phyloP scores from a whole-genome alignment of 2,888 invertebrate genomes.

The Drosophila multiciliata region DNA sequence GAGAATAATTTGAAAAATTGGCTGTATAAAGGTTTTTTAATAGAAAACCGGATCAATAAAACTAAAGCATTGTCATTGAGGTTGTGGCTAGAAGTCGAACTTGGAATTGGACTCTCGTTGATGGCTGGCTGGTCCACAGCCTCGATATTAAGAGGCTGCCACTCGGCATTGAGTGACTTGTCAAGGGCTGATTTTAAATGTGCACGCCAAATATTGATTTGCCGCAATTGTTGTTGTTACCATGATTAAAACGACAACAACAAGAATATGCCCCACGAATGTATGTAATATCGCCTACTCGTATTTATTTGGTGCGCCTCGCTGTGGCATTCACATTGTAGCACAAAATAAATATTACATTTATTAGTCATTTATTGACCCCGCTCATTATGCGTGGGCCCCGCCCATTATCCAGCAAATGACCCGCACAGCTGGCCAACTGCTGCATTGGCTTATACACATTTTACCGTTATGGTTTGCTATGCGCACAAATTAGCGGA shows the following conservation, averaged over 20 bases:
- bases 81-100: slow-evolving; percentile 17
- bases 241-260: slow-evolving; percentile 48
- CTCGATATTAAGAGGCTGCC: slow-evolving; percentile 44
- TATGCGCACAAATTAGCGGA: slow-evolving; percentile 65
- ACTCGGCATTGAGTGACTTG: slow-evolving; percentile 20
- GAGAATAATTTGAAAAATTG: background rate
- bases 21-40: background rate
- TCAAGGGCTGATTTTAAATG: slow-evolving; percentile 37
- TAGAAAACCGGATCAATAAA: slow-evolving; percentile 50
- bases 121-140: slow-evolving; percentile 26
- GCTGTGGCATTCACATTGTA: slow-evolving; percentile 39
- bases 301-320: slow-evolving; percentile 18
- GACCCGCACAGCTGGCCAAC: slow-evolving; percentile 63
- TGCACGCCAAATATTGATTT: slow-evolving; percentile 70
- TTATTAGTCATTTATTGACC: slow-evolving; percentile 68
- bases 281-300: slow-evolving; percentile 18
- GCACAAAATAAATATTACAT: slow-evolving; percentile 69
- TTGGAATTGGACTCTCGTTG: slow-evolving; percentile 23
- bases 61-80: slow-evolving; percentile 58
- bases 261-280: background rate
- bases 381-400: slow-evolving; percentile 48
- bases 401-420: slow-evolving; percentile 61
- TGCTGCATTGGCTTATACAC: slow-evolving; percentile 11
- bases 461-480: slow-evolving; percentile 40
- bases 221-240: slow-evolving; percentile 44